Evolutionary conservation across 2,888 invertebrate species (phyloP).

Genomic region (Drosophila nr. medialis): DNA sequence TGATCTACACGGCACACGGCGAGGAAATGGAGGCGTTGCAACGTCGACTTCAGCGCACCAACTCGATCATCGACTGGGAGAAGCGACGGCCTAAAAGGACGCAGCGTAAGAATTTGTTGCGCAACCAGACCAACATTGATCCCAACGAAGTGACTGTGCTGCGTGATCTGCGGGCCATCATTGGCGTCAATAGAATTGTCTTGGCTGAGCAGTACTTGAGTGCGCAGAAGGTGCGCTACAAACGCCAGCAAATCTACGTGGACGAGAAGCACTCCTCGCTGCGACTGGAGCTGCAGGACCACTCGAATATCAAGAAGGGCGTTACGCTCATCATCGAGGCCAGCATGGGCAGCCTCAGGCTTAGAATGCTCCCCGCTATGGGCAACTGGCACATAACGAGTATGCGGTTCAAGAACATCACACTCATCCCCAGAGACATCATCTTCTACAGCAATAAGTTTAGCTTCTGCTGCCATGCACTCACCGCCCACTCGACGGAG

Average conservation of each 20-base stretch:
- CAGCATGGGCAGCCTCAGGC: neutral
- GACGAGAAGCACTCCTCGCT: neutral
- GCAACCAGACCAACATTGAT: neutral
- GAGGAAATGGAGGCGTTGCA: slow-evolving; percentile 23
- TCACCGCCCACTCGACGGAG: slow-evolving; percentile 14
- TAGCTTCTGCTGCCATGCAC: slow-evolving; percentile 48
- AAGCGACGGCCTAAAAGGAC: neutral
- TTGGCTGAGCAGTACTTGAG: slow-evolving; percentile 17
- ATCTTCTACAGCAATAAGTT: slow-evolving; percentile 27
- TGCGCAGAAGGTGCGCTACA: neutral
- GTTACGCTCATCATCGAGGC: slow-evolving; percentile 11
- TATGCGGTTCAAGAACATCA: neutral
- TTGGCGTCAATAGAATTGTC: slow-evolving; percentile 33
- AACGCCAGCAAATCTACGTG: neutral
- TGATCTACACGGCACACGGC: slow-evolving; percentile 58
- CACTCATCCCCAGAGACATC: slow-evolving; percentile 28
- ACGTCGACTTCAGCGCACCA: slow-evolving; percentile 21
- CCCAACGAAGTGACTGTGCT: slow-evolving; percentile 22
- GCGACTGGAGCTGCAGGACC: neutral
- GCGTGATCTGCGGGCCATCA: slow-evolving; percentile 11
- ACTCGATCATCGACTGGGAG: neutral
- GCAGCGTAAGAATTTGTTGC: neutral
- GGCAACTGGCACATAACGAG: slow-evolving; percentile 49
- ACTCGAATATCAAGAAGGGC: neutral
- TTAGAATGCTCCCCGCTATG: slow-evolving; percentile 7